Base-by-base conservation (phyloP, 2,888 invertebrate genomes). In the Agrotis segetum region DNA sequence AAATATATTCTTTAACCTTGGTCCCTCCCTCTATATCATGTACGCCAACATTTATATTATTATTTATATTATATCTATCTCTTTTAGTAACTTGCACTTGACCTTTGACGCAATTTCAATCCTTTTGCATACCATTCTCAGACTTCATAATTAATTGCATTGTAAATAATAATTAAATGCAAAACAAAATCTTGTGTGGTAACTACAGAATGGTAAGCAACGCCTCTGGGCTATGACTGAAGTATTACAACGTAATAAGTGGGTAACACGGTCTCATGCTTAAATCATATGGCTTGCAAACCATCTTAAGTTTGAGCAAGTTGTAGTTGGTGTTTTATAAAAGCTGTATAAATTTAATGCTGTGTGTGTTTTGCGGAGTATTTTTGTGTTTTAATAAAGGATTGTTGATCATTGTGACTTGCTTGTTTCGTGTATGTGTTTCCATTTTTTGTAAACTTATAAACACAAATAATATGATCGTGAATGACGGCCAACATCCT, bases 141-240 rank as follows among this genome's bases (percentile, higher is more conserved):
- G 65, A 52, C 52, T 53, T 65, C 44, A 59, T 63, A 77, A 67
- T 67, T 77, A 81, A 81, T 79, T 55, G 67, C 78, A 63, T 55
- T 61, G 64, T 71, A 58, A 81, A 79, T 77, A 81, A 79, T 77
- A 47, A 77, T 55, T 59, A 58, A 50, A 55, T 62, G 50, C 21
- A 17, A 24, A 19, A 59, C 49, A 34, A 24, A 55, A 69, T 29
- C 17, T 67, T 13, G 46, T 63, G 60, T 56, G 67, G 46, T 60
- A 68, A 64, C 19, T 17, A 53, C 6, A 74, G 40, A 40, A 40
- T 40, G 40, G 40, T 40, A 40, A 40, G 40, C 9, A 40, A n/a
- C 34, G 68, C 68, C 72, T 19, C 24, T 64, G 68, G 78, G 55
- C 64, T 11, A 56, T 34, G 16, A 52, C 47, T 69, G 50, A 56